Evolutionary conservation across 1,140 invertebrate genomes (phyloP).

Genomic region (Homarus americanus): DNA sequence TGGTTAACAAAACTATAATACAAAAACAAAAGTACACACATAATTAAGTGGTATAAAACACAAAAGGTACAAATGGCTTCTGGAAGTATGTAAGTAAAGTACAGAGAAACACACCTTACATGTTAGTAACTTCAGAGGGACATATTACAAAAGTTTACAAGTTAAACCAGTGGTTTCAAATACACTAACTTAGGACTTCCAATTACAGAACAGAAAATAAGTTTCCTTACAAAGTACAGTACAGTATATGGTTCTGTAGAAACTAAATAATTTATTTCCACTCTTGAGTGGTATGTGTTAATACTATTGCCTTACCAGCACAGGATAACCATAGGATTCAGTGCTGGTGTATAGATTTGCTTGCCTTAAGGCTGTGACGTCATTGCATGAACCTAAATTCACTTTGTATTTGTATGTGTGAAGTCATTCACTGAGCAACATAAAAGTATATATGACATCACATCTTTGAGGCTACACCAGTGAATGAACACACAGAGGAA

Average conservation of each 20-base stretch:
- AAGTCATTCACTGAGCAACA: neutral
- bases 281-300: neutral
- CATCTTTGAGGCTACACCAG: conserved; percentile 6
- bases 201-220: neutral
- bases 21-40: neutral
- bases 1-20: neutral
- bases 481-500: conserved; percentile 5
- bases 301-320: neutral
- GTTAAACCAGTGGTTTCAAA: neutral
- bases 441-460: neutral
- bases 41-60: neutral
- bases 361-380: neutral
- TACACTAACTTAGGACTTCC: neutral
- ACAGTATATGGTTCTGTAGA: neutral
- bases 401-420: neutral
- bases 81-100: neutral
- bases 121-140: neutral
- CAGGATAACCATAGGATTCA: neutral
- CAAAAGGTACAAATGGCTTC: neutral
- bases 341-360: neutral
- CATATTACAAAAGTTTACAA: neutral
- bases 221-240: neutral
- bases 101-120: neutral
- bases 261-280: neutral
- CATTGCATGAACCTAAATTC: neutral